Base-by-base conservation (phyloP, 2,113 vertebrate genomes). In the Columba livia region DNA sequence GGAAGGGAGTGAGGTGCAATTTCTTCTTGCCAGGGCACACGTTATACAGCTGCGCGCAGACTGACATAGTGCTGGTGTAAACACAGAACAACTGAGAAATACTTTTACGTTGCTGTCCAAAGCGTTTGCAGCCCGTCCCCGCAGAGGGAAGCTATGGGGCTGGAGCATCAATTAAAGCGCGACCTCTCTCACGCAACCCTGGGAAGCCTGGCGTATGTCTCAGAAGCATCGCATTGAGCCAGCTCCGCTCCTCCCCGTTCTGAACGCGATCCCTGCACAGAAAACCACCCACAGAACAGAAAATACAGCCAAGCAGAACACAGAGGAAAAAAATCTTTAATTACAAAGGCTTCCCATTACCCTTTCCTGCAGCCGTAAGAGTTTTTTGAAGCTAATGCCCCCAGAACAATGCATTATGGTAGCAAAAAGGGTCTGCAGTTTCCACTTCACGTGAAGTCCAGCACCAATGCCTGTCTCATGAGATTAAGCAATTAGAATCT, bases 251-350 rank as follows among this genome's bases (percentile, higher is more conserved):
- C 42, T 44, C 42, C 17, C 42, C 42, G 16, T 44, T 17, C 42
- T 8, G 42, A 44, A 3, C 15, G 6, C 64, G 15, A 0, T 1
- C 36, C 57, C 34, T n/a, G 2, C 3, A 0, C 0, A n/a, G 69
- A 57, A 58, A n/a, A 31, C 0, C 14, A 62, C 2, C 36, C 3
- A 0, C 0, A 17, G 50, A 47, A 57, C 1, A 58, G 18, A 24
- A 85, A 56, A 26, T 9, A 31, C 19, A 70, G 79, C 58, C 82
- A 24, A 18, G 66, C 61, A 61, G 42, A 56, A 5, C n/a, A 15
- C 26, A 1, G 17, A 29, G 64, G 12, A 9, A 23, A 34, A 12
- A 18, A 34, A 34, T 47, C 21, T 88, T 5, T 32, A 19, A 32
- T 70, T 25, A 32, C 4, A 21, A 0, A 4, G 20, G 20, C 20